phyloP scores from a whole-genome alignment of 1,140 invertebrate species.

The Drosophila biarmipes region DNA sequence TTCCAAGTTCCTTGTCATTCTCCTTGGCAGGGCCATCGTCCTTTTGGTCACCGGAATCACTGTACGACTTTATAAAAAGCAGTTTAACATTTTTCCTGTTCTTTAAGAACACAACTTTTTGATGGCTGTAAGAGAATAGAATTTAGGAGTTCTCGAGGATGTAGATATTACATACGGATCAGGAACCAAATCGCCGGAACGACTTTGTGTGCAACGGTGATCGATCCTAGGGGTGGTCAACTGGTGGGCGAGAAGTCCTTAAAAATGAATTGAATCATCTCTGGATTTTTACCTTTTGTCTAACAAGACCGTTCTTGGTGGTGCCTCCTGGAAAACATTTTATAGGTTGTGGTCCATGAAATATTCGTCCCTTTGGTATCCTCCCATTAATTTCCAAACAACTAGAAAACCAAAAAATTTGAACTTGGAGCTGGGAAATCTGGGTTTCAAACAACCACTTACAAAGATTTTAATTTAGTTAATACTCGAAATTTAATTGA shows the following conservation, averaged over 20 bases:
- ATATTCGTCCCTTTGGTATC: not conserved
- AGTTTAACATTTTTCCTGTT: not conserved
- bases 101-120: not conserved
- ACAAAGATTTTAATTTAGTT: slow-evolving; percentile 32
- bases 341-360: not conserved
- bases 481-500: slow-evolving; percentile 44
- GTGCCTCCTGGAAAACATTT: not conserved
- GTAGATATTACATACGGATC: not conserved
- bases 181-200: not conserved
- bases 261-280: not conserved
- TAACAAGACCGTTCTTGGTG: not conserved
- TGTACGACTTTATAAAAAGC: not conserved
- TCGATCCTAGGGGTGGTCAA: not conserved
- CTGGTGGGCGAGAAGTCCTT: not conserved
- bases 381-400: slow-evolving; percentile 10
- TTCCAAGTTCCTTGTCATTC: not conserved
- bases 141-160: not conserved
- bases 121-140: too few relatives aligned
- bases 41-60: not conserved
- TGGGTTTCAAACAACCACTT: not conserved
- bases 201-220: not conserved
- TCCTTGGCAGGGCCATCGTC: not conserved
- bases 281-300: not conserved
- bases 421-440: not conserved
- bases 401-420: not conserved